Evolutionary conservation across 2,797 vertebrate genomes (phyloP), one percentile per base, ranked within the genome.

Genomic region (Neoniphon sammara): DNA sequence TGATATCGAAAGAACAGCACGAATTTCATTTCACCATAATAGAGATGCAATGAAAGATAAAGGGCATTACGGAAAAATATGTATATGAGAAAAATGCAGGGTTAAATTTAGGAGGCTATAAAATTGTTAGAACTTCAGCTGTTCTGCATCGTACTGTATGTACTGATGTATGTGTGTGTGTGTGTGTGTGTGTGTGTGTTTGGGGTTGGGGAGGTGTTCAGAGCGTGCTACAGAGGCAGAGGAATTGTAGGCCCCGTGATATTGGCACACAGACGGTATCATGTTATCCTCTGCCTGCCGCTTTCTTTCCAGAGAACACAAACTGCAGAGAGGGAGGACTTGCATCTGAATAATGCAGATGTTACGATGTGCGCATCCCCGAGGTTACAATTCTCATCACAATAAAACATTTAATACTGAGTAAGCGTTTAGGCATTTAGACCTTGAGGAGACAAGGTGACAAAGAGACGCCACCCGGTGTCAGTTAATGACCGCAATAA

Each of bases 341-440:
- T 76, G 50, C 9, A 66, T 64, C 65, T 85, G 69, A 89, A 87
- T 87, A 85, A 90, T 86, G 76, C 50, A 87, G 7, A 34, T 49
- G 70, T 17, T 8, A 7, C 15, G 73, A 80, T 59, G 63, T 56
- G 5, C 78, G 50, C 76, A 62, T 71, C 77, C 79, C 64, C 2
- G 65, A 76, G 83, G 85, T 87, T 77, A 78, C 74, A 59, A 71
- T 77, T 61, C 78, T 70, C 82, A 58, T 86, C 74, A 47, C 47
- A 66, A 78, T 90, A 66, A 92, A 91, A 88, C 78, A 87, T 87
- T 90, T 81, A 89, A 60, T 75, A 36, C 53, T 5, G 71, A 74
- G 46, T 61, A 53, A 80, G 73, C 57, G 50, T 81, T 87, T 66
- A 72, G 75, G 67, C 21, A 10, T 78, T 86, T 55, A 69, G 70